Evolutionary conservation across 2,113 vertebrate genomes (phyloP).

Genomic region (Psittacus erithacus): DNA sequence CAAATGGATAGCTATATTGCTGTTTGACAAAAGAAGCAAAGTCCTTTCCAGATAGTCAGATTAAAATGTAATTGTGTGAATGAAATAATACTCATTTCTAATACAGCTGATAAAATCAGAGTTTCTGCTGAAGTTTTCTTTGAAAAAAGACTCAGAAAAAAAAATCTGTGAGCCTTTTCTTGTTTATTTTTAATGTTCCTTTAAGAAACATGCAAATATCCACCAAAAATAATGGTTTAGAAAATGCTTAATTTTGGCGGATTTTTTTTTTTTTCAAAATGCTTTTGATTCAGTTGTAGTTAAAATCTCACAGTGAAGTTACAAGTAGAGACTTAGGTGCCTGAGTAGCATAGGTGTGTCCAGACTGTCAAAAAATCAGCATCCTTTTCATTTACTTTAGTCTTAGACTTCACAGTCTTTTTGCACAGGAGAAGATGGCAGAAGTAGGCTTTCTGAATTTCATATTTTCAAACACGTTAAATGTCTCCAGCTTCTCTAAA

Average conservation of each 20-base stretch:
- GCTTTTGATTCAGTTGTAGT: accelerated
- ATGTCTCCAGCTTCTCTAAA: neutral
- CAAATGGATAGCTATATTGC: neutral
- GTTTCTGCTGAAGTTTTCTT: neutral
- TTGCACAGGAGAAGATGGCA: neutral
- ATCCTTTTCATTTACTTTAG: neutral
- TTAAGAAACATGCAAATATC: neutral
- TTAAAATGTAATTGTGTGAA: neutral
- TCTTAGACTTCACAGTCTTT: neutral
- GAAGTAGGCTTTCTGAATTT: neutral
- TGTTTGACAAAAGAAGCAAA: neutral
- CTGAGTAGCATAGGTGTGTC: neutral
- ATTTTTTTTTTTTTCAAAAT: neutral
- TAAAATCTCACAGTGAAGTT: neutral
- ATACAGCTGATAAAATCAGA: neutral
- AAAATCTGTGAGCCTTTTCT: accelerated
- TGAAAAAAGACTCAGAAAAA: neutral
- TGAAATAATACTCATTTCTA: neutral
- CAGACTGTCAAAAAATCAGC: neutral
- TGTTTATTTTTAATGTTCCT: neutral
- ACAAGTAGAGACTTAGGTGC: neutral
- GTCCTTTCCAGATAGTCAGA: neutral
- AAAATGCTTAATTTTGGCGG: neutral
- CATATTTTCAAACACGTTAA: accelerated
- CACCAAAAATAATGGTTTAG: neutral